A percentile compares a stretch with the other conserved stretches of the same genome.
phyloP scores from a whole-genome alignment of 2,113 vertebrate genomes.

The Cyprinodon tularosa region DNA sequence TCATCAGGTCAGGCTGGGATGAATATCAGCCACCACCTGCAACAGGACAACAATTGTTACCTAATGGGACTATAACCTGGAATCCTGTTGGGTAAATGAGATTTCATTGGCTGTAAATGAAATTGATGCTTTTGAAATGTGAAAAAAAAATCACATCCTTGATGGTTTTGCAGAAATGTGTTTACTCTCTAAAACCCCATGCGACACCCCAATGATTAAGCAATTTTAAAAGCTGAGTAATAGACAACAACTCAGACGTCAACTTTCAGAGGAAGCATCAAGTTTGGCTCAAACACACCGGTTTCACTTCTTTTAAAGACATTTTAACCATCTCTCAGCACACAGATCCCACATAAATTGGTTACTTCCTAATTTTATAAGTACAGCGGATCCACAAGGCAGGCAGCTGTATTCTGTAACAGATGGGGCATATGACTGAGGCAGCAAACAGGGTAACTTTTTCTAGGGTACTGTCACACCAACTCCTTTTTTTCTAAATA shows the following conservation, averaged over 20 bases:
- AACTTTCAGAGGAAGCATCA: background rate
- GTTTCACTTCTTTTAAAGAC: constrained; percentile 45
- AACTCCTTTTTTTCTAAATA: no score
- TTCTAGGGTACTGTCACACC: background rate
- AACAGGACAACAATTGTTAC: constrained; percentile 37
- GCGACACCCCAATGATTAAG: constrained; percentile 38
- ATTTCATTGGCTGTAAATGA: background rate
- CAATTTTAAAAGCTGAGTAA: constrained; percentile 23
- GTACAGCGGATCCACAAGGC: background rate
- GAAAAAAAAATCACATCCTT: background rate
- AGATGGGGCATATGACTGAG: constrained; percentile 41
- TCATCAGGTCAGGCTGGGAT: constrained; percentile 68
- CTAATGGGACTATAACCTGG: background rate
- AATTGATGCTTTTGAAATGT: background rate
- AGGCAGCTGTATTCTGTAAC: constrained; percentile 9
- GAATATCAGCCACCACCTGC: constrained; percentile 51
- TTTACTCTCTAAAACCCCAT: background rate
- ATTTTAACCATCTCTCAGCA: background rate
- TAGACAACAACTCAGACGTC: background rate
- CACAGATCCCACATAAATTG: background rate
- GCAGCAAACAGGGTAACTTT: constrained; percentile 8
- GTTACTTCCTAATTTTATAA: background rate
- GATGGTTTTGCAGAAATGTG: background rate
- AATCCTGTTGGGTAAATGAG: background rate
- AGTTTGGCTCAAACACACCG: background rate